Base-by-base conservation (phyloP, 2,888 invertebrate species). In the Bellardia bayeri region DNA sequence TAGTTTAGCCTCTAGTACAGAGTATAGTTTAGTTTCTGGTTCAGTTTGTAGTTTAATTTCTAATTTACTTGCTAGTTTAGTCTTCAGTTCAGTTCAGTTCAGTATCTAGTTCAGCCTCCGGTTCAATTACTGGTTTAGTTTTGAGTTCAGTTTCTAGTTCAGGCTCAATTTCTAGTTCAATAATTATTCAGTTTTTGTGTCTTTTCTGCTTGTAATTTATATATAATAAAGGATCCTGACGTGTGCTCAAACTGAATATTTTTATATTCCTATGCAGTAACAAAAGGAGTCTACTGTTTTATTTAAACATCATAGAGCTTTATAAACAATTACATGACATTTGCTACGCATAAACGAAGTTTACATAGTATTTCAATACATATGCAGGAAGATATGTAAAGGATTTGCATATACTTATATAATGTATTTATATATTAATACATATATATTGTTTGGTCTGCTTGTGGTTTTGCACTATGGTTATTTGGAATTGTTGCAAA, bases 321-420 rank as follows among this genome's bases (percentile, higher is more conserved):
- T 84, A 78, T 84, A 82, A 87, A 87, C 87, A 87, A 87, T 87
- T 87, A 87, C 78, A 85, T 82, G 82, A 85, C 78, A 85, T 87
- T 87, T 87, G 71, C 68, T 75, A 61, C 83, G 82, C 80, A 80
- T 71, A 58, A 16, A 63, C 16, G 6, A 54, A 71, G 63, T 74
- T 66, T 79, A 16, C 66, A 68, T 30, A 72, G 54, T 54, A 49
- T 76, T 51, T 76, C 16, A 71, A 45, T 76, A 49, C 14, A 49
- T 16, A 16, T 14, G 64, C 14, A 61, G 23, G 11, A 13, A 51
- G 1, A 23, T 8, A 58, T 9, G 7, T n/a, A 69, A 6, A 8
- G 13, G 9, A 3, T 56, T 23, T 40, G 40, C 9, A 42, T 9
- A n/a, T 23, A 61, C n/a, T 58, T 5, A 2, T 16, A 49, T 13